Percentiles rank a stretch among this genome's conserved stretches.
Conservation (phyloP, 2,113 vertebrate genomes). For the Cryptoleucopteryx plumbea region DNA sequence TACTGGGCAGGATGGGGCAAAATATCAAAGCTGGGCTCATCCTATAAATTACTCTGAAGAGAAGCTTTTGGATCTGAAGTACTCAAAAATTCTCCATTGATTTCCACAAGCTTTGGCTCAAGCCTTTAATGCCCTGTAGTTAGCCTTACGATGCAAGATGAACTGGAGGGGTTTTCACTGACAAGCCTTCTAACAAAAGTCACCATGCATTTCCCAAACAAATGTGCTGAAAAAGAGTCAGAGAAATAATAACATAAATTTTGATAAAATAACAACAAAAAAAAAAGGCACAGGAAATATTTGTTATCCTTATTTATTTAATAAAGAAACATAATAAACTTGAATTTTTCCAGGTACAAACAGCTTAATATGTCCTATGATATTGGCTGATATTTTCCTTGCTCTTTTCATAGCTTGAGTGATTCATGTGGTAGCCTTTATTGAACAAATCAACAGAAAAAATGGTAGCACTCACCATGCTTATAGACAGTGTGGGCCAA, state of each 20-base stretch:
- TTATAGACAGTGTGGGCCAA: constrained; percentile 39
- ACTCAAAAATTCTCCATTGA: not conserved
- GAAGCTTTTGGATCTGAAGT: not conserved
- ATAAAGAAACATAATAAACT: constrained; percentile 62
- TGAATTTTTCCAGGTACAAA: constrained; percentile 55
- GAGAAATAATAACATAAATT: not conserved
- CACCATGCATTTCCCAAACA: not conserved
- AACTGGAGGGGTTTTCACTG: not conserved
- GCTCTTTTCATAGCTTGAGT: constrained; percentile 31
- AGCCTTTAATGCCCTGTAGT: not conserved
- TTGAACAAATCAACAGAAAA: constrained; percentile 42
- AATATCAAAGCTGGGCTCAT: not conserved
- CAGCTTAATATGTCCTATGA: constrained; percentile 43
- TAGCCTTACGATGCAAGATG: not conserved
- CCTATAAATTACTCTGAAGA: not conserved
- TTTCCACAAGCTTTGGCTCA: not conserved
- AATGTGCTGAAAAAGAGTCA: not conserved
- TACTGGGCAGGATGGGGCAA: not conserved
- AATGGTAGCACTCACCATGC: constrained; percentile 35
- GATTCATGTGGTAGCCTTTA: constrained; percentile 39
- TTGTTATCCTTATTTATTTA: constrained; percentile 61
- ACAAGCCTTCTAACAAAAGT: not conserved
- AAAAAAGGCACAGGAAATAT: constrained; percentile 14
- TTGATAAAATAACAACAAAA: not conserved
- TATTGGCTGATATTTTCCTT: constrained; percentile 55